Conservation (phyloP, 1,140 invertebrate genomes). For the Gonatopus flavifemur region DNA sequence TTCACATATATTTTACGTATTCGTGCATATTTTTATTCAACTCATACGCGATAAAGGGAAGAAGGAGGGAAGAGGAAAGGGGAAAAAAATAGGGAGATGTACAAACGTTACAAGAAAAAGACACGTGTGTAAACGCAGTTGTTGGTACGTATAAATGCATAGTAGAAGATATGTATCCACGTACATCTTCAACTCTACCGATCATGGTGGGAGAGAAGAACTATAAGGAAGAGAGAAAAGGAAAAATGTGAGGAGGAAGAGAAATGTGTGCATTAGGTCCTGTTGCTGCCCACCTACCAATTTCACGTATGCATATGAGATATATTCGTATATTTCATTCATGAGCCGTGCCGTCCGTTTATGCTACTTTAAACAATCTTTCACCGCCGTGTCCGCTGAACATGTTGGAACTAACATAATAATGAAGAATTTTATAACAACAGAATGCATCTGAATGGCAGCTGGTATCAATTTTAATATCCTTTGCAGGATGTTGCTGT, state of each 20-base stretch:
- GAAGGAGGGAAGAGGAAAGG: conserved; percentile 1
- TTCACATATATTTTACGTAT: too few relatives aligned
- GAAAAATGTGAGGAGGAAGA: too few relatives aligned
- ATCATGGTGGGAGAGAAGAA: conserved; percentile 24
- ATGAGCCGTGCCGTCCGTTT: neutral
- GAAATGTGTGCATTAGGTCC: conserved; percentile 40
- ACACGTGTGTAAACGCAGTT: conserved; percentile 12
- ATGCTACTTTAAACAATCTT: neutral
- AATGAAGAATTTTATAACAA: too few relatives aligned
- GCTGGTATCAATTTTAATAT: too few relatives aligned
- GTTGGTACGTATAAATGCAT: too few relatives aligned
- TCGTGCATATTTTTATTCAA: too few relatives aligned
- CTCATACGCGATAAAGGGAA: neutral
- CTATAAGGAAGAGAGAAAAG: too few relatives aligned
- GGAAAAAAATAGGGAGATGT: neutral
- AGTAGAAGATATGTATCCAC: conserved; percentile 30
- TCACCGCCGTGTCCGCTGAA: too few relatives aligned
- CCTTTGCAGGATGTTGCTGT: too few relatives aligned
- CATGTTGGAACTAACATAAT: too few relatives aligned
- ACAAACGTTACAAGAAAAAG: conserved; percentile 9
- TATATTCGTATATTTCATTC: conserved; percentile 2
- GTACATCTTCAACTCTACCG: too few relatives aligned
- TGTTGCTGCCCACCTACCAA: conserved; percentile 21
- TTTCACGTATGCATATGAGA: conserved; percentile 19
- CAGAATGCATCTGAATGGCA: too few relatives aligned